Percentiles rank a stretch among this genome's conserved stretches.
Evolutionary conservation across 2,113 vertebrate species (phyloP).

Genomic region (Mola mola): DNA sequence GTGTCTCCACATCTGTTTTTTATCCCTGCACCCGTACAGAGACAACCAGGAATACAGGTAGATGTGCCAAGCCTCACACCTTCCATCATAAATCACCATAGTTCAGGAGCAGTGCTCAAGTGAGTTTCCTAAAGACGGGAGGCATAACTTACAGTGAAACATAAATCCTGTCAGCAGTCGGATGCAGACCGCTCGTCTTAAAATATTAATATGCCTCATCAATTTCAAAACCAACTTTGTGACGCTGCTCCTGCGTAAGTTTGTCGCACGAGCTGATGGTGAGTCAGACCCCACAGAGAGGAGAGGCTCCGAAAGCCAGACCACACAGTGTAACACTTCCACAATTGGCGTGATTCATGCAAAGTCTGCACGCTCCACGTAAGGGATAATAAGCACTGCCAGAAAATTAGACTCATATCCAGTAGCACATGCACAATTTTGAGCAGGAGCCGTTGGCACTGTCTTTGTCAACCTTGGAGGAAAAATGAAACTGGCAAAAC

Average conservation of each 20-base stretch:
- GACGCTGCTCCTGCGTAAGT: constrained; percentile 65
- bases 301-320: constrained; percentile 39
- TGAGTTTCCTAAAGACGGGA: constrained; percentile 42
- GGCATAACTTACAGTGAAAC: constrained; percentile 68
- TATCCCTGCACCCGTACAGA: constrained; percentile 44
- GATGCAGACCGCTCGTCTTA: constrained; percentile 59
- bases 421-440: not conserved
- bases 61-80: constrained; percentile 43
- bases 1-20: constrained; percentile 58
- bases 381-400: constrained; percentile 12
- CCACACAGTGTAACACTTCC: constrained; percentile 32
- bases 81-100: constrained; percentile 54
- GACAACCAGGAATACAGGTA: constrained; percentile 29
- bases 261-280: constrained; percentile 59
- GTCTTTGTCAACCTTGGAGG: constrained; percentile 1
- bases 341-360: constrained; percentile 28
- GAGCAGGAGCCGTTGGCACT: constrained; percentile 21
- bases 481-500: constrained; percentile 8
- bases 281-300: constrained; percentile 57
- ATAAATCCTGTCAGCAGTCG: constrained; percentile 64
- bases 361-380: constrained; percentile 8
- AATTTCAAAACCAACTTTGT: constrained; percentile 68
- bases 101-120: constrained; percentile 46
- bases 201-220: constrained; percentile 74
- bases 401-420: constrained; percentile 7